Evolutionary conservation across 2,113 vertebrate species (phyloP), one percentile per base, ranked within the genome.

Genomic region (Phyllopteryx taeniolatus): DNA sequence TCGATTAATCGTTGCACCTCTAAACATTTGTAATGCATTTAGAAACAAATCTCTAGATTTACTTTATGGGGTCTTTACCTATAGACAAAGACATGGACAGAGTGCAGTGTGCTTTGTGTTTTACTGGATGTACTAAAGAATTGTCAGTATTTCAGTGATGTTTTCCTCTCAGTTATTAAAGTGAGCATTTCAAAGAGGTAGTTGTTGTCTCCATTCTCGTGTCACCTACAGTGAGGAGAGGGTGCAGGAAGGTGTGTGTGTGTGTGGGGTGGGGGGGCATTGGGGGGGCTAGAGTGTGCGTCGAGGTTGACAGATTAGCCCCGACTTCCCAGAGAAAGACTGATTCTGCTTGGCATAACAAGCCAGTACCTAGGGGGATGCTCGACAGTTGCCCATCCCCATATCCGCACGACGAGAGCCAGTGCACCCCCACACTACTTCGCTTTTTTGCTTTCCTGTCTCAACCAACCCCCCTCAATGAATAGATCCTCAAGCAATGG

Each of bases 271-370:
- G 27, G 27, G 27, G 27, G n/a, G n/a, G n/a, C n/a, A n/a, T n/a
- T n/a, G n/a, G n/a, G 82, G 73, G 82, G 75, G 68, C 10, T 76
- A 65, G 68, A 75, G 74, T 71, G 78, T 89, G 90, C 86, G 89
- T 86, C 77, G 77, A 79, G 84, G 82, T 86, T 91, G 90, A 92
- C 90, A 90, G 89, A 91, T 92, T 90, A 91, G 86, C 83, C 82
- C 74, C 70, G 80, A 87, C 87, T 82, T 85, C 82, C 79, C 76
- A 75, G 81, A 85, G 83, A 83, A 86, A 76, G 74, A 87, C 80
- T 83, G 88, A 91, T 91, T 91, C 89, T 90, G 84, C 88, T 90
- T 92, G 91, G 91, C 90, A 91, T 89, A 85, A 83, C 80, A 90
- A 82, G 82, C 19, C 84, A 81, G 77, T 84, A 87, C 83, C 85